These are phyloP conservation scores for Cosmia pyralina DNA, from an alignment of 2,888 invertebrate species.

Conservation along the genomic window DNA sequence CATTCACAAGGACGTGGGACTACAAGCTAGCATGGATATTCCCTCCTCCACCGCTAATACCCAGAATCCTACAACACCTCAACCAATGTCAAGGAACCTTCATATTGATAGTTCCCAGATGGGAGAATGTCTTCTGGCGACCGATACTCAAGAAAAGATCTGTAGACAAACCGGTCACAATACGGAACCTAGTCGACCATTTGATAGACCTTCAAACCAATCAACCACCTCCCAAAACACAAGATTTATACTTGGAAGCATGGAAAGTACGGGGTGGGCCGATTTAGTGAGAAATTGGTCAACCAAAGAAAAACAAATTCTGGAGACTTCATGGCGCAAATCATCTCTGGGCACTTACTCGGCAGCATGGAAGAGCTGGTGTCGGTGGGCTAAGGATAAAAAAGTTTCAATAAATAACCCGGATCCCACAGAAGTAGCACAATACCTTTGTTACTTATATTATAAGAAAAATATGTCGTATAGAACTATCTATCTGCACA, in stretches of 20 bases:
- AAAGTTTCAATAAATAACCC: constrained; percentile 12
- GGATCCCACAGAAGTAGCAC: constrained; percentile 1
- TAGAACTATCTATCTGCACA: constrained; percentile 8
- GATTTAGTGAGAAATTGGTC: constrained; percentile 6
- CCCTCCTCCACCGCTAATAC: constrained; percentile 12
- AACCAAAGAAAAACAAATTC: neutral
- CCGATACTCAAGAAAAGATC: constrained; percentile 8
- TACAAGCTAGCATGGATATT: constrained; percentile 7
- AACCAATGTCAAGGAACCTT: constrained; percentile 10
- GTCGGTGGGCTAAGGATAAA: neutral
- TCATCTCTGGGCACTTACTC: constrained; percentile 2
- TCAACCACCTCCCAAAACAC: constrained; percentile 6
- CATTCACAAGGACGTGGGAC: too few species aligned
- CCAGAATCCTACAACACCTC: constrained; percentile 11
- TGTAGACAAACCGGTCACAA: neutral
- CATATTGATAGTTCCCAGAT: constrained; percentile 4
- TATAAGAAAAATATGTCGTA: constrained; percentile 14
- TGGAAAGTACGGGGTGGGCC: constrained; percentile 12
- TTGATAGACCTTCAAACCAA: constrained; percentile 4
- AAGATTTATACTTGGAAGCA: constrained; percentile 13
- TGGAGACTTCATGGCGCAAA: constrained; percentile 4
- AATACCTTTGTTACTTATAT: constrained; percentile 10
- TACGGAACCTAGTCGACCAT: neutral
- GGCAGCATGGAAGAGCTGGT: constrained; percentile 7
- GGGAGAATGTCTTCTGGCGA: constrained; percentile 6